Evolutionary conservation across 1,140 invertebrate genomes (phyloP).

Genomic region (Drosophila nikananu): DNA sequence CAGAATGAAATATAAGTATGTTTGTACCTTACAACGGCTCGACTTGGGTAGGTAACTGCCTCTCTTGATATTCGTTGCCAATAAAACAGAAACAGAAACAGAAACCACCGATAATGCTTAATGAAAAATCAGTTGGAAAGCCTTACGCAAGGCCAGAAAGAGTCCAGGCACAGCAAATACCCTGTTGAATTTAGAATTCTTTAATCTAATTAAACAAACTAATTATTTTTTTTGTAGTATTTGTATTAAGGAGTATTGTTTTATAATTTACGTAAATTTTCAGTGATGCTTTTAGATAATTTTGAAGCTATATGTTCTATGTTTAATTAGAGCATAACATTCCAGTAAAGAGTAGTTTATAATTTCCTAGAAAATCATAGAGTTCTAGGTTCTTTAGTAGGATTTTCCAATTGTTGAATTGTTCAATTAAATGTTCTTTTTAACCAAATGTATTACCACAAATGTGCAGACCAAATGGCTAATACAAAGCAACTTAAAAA

Average conservation of each 20-base stretch:
- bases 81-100: constrained; percentile 38
- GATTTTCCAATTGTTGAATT: no score
- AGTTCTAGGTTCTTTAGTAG: no score
- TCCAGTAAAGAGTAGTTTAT: neutral
- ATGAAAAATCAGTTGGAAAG: constrained; percentile 9
- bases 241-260: neutral
- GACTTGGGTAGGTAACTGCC: constrained; percentile 18
- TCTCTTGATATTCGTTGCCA: constrained; percentile 39
- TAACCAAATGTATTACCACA: no score
- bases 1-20: constrained; percentile 60
- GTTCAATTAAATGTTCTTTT: no score
- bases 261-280: neutral
- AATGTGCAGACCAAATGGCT: no score
- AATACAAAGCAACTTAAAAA: no score
- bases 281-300: neutral
- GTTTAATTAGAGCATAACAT: neutral
- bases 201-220: neutral
- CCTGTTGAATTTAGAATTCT: neutral
- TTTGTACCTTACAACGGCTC: neutral
- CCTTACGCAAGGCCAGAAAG: constrained; percentile 23
- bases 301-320: no score
- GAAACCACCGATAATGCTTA: constrained; percentile 19
- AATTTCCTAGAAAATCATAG: neutral
- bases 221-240: neutral
- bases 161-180: neutral